Evolutionary conservation across 2,888 invertebrate genomes (phyloP).

Genomic region (Pristionchus maxplancki): DNA sequence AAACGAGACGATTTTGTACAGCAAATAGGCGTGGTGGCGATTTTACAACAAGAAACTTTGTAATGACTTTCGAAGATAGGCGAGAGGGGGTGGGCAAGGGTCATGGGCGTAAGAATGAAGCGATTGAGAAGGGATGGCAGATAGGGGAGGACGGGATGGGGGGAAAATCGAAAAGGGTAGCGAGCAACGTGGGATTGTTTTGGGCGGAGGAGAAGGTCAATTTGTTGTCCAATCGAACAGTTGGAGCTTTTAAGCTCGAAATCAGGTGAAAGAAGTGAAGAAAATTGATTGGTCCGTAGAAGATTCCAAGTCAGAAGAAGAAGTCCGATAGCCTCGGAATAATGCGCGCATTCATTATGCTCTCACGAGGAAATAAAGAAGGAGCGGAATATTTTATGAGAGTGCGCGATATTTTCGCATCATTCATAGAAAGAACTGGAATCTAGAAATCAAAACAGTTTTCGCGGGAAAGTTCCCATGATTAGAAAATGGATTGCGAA

Average conservation of each 20-base stretch:
- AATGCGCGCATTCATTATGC: background rate
- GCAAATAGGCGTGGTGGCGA: background rate
- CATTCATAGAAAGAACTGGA: no score
- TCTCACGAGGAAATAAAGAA: background rate
- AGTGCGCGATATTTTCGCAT: background rate
- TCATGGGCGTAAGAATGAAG: background rate
- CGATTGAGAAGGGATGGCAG: background rate
- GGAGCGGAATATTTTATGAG: background rate
- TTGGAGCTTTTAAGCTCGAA: no score
- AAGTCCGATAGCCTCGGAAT: background rate
- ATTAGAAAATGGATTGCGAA: no score
- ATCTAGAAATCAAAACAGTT: no score
- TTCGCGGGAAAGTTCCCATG: no score
- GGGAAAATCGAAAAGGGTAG: background rate
- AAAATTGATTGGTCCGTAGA: background rate
- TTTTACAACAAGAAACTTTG: slow-evolving; percentile 2
- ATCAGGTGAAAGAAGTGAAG: no score
- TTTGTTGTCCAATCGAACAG: background rate
- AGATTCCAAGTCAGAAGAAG: background rate
- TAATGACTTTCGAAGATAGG: slow-evolving; percentile 32
- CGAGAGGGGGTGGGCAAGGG: background rate
- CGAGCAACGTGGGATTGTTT: background rate
- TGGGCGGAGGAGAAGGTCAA: background rate
- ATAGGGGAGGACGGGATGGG: background rate
- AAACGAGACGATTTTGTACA: background rate